Base-by-base conservation (phyloP, 1,140 invertebrate species). In the Thaumetopoea pityocampa region DNA sequence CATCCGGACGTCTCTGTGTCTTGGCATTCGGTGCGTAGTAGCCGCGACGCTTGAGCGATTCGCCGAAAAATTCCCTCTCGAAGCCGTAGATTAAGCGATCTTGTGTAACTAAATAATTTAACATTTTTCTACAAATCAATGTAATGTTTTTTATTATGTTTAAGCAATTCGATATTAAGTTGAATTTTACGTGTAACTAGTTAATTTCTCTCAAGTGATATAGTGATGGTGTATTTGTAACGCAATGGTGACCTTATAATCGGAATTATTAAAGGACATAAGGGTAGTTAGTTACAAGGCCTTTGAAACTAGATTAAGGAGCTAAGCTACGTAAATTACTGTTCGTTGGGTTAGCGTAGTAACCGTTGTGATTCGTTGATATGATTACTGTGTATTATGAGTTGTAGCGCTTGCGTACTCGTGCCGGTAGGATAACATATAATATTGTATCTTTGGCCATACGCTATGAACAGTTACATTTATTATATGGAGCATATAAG, bases 211-310 rank as follows among this genome's bases (percentile, higher is more conserved):
- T 71, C 65, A 73, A 73, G 79, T 83, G 79, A 83, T 83, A 77
- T 74, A 70, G 50, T 64, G 59, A 73, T 44, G 67, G 57, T 73
- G 64, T 67, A 72, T 60, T 76, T 47, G 50, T 72, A 68, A 72
- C 53, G 58, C 68, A 63, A 71, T 67, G 54, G 71, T 80, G 77
- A 81, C 72, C 72, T 78, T 80, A 77, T 71, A 68, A 67, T 67
- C 64, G 68, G 76, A 73, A 79, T 80, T 80, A 64, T 72, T 70
- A 66, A 78, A 71, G 70, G 71, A 77, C 67, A 44, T 80, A 80
- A 83, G 73, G 66, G 67, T 80, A 80, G 76, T 60, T 80, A 80
- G 73, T 67, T 68, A 71, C 69, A 81, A 67, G 77, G 79, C 77
- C 79, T 81, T 80, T 68, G 59, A 65, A 63, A 40, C 47, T 74